Percentiles rank a stretch among this genome's conserved stretches.
Evolutionary conservation across 2,113 vertebrate genomes (phyloP).

Genomic region (Okapia johnstoni): DNA sequence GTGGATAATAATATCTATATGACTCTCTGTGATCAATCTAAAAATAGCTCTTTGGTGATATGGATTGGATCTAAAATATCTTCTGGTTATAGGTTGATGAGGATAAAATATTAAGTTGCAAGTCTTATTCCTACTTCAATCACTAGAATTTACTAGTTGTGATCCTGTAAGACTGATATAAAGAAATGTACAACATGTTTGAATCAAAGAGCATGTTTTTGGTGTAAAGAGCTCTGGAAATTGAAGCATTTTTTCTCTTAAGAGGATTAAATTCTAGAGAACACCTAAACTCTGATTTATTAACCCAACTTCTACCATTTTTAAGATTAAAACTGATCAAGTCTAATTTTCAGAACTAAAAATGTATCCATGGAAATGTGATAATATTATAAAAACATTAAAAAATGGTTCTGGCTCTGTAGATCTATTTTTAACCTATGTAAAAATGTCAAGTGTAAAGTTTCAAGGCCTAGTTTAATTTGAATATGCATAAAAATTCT

Average conservation of each 20-base stretch:
- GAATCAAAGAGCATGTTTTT: background rate
- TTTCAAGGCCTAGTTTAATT: conserved; percentile 17
- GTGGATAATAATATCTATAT: conserved; percentile 34
- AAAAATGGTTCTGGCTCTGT: background rate
- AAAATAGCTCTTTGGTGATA: conserved; percentile 23
- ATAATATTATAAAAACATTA: background rate
- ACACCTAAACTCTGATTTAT: background rate
- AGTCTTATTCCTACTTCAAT: background rate
- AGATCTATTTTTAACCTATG: background rate
- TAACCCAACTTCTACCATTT: background rate
- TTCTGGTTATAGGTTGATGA: background rate
- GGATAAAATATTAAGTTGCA: background rate
- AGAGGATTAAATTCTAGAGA: background rate
- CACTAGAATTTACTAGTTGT: background rate
- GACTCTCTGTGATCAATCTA: conserved; percentile 11
- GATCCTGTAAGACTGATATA: background rate
- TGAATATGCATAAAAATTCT: background rate
- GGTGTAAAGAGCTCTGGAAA: background rate
- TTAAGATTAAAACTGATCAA: conserved; percentile 42
- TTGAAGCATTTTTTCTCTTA: background rate
- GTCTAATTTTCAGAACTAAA: conserved; percentile 16
- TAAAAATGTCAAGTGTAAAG: background rate
- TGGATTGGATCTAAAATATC: background rate
- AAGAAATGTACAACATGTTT: background rate
- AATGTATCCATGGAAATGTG: background rate